Evolutionary conservation across 2,888 invertebrate species (phyloP), one percentile per base, ranked within the genome.

Genomic region (Eupsilia transversa): DNA sequence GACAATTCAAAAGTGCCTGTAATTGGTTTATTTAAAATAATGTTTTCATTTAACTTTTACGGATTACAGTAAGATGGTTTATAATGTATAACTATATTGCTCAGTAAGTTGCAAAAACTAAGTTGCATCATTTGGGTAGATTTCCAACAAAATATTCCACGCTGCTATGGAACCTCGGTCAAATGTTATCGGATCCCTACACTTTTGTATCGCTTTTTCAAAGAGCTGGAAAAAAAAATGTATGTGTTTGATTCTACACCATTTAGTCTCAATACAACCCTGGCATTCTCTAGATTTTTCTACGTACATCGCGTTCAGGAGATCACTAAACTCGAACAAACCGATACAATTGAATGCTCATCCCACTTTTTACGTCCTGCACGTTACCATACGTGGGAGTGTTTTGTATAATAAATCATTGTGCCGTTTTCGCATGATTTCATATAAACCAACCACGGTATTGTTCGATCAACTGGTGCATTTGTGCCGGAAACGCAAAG

Each of bases 391-490:
- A 90, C 88, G 89, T 89, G 91, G 91, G 91, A 90, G 88, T 87
- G 85, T 85, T 88, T 87, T 87, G 88, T 88, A 86, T 86, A 82
- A 86, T 85, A 88, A 86, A 91, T 91, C 93, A 91, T 92, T 90
- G 86, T 89, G 82, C 75, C 76, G 83, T 91, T 91, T 93, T 94
- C 94, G 91, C 94, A 93, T 92, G 91, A 91, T 93, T 94, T 93
- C 92, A 92, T 92, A 91, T 89, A 88, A 84, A 87, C 87, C 88
- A 87, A 87, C 84, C 89, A 88, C 90, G 89, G 89, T 91, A 91
- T 92, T 93, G 91, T 89, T 89, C 80, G 79, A 84, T 83, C 84
- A 86, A 87, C 85, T 87, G 79, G 79, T 88, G 86, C 89, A 90
- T 88, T 86, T 86, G 85, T 84, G 84, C 88, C 87, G 89, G 90